Evolutionary conservation across 2,797 vertebrate genomes (phyloP), one percentile per base, ranked within the genome.

Genomic region (Alfaro cultratus): DNA sequence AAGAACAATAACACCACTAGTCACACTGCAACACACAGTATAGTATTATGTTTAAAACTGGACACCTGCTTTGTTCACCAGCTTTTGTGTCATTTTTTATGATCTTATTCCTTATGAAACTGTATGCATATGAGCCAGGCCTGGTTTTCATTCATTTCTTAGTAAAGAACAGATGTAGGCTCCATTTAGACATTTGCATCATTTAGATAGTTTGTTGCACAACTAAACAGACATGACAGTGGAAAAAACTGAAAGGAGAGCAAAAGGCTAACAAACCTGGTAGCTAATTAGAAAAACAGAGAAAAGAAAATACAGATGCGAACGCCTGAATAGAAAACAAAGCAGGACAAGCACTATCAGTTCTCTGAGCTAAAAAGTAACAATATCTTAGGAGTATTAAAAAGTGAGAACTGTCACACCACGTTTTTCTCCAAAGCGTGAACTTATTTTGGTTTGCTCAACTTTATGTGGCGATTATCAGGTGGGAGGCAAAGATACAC

Each of bases 41-140:
- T 36, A 39, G 2, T 67, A 36, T 67, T 18, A 39, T 36, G 16
- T 21, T 9, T 64, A 64, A 64, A 64, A 10, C 16, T 39, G 31
- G 16, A 64, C 15, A 34, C 62, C 29, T 34, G 13, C 15, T 16
- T 6, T 62, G 2, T 34, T 16, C 13, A 34, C 15, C 29, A 62
- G 60, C 31, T 62, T 13, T 57, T 57, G 53, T 29, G 53, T 31
- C 13, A 31, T 60, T 64, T 64, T 36, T 18, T 36, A 36, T 7
- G 16, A 34, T 1, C 34, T 23, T 67, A 23, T 39, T 67, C 9
- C 62, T 39, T 23, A 18, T 85, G 73, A 86, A 73, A 49, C 16
- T 73, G 46, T 49, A 49, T 31, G 15, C 16, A 31, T 73, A 16
- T 73, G n/a, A 10, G 15, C 4, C 34, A 31, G 26, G 18, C 3